Evolutionary conservation across 2,113 vertebrate genomes (phyloP), one percentile per base, ranked within the genome.

Genomic region (Steatornis caripensis): DNA sequence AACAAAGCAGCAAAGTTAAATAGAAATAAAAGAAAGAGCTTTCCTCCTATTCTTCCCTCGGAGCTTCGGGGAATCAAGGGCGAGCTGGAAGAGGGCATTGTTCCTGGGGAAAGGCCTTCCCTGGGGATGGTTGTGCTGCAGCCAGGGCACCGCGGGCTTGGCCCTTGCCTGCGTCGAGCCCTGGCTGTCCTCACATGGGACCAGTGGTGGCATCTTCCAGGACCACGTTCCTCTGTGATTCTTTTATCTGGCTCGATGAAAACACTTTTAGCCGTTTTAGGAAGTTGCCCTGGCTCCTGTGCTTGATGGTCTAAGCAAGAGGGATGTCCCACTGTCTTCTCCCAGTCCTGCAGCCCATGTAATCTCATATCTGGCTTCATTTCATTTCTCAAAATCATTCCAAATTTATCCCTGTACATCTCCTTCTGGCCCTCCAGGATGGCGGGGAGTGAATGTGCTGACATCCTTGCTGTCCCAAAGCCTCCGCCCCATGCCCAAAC

Each of bases 31-130:
- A 89, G 61, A 88, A 77, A 84, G 54, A 11, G 1, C 39, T 93
- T 97, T 97, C 95, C 84, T 96, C 84, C 93, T 69, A 49, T 95
- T 93, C 86, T 95, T 92, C 72, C 58, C 43, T 54, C 17, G 27
- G 51, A 46, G 27, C 46, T 95, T 86, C 0, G 1, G 80, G 89
- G 84, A 95, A 78, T 81, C 1, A 1, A 89, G 80, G 69, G 71
- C 1, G 2, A 86, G 39, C 83, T 95, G 80, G 76, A 89, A 57
- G 43, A 96, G 72, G 58, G 30, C 30, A 2, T 89, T 95, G 72
- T 94, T 96, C 69, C 86, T 37, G 5, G 72, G 83, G 51, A 95
- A 78, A 49, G 60, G 49, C 66, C 80, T 85, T 95, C 83, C 60
- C 79, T 5, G 3, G 71, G 79, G 79, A 10, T 69, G 65, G 54